Conservation (phyloP, 2,797 vertebrate species). For the Dermochelys coriacea region DNA sequence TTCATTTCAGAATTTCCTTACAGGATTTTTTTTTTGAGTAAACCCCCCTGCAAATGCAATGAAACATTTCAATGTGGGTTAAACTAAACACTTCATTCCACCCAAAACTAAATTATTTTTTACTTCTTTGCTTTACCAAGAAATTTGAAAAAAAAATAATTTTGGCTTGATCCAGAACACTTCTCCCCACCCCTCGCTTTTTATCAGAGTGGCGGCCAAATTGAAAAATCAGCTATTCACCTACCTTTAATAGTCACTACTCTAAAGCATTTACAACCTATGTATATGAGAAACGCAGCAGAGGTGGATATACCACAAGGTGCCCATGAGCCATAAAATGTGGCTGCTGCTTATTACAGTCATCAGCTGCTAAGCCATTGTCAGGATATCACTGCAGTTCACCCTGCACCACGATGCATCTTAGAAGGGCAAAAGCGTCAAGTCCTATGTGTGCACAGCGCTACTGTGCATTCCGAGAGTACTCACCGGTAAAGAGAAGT, state of each 20-base stretch:
- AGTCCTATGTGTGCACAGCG: neutral
- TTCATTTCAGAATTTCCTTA: neutral
- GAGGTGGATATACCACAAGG: too few species aligned
- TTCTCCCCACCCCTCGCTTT: neutral
- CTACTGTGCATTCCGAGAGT: neutral
- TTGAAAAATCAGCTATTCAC: neutral
- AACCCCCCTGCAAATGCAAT: neutral
- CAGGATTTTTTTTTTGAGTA: neutral
- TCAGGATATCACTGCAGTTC: neutral
- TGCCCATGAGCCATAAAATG: too few species aligned
- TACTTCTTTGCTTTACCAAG: neutral
- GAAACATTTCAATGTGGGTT: neutral
- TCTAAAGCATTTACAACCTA: too few species aligned
- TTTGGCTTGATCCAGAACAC: neutral
- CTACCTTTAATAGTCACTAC: too few species aligned
- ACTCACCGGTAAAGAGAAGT: neutral
- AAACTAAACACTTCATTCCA: neutral
- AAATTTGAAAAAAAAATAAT: neutral
- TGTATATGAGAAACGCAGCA: too few species aligned
- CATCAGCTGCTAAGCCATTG: neutral
- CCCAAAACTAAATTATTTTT: too few species aligned
- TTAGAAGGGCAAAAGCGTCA: neutral
- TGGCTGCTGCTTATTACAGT: neutral
- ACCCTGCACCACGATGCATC: neutral
- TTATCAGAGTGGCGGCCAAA: neutral